These are phyloP conservation scores for Margarornis squamiger DNA, from an alignment of 2,797 vertebrate species.

Conservation along the genomic window DNA sequence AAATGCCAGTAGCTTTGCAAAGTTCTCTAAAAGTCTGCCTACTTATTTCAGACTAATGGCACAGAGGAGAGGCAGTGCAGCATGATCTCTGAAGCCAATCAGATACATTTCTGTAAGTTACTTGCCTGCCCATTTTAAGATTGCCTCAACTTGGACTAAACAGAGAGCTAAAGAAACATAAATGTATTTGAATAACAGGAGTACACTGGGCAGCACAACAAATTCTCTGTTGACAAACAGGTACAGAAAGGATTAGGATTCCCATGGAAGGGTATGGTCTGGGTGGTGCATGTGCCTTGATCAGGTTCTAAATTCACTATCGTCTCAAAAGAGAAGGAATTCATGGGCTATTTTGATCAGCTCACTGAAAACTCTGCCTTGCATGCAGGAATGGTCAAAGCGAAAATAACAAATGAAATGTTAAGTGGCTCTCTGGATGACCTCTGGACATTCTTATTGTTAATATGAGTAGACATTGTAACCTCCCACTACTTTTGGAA, in stretches of 20 bases:
- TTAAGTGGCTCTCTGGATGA: slow-evolving; percentile 41
- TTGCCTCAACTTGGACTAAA: background rate
- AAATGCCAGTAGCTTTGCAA: slow-evolving; percentile 38
- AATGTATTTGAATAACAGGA: background rate
- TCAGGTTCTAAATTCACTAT: background rate
- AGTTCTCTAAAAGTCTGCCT: background rate
- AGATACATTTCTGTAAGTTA: background rate
- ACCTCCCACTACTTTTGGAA: slow-evolving; percentile 35
- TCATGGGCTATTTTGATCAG: background rate
- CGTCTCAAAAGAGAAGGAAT: background rate
- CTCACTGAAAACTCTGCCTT: background rate
- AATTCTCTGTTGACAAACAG: background rate
- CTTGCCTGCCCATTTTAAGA: background rate
- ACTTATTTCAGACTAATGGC: background rate
- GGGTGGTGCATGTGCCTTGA: fast-evolving
- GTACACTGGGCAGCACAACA: background rate
- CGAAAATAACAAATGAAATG: slow-evolving; percentile 17
- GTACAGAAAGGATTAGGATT: background rate
- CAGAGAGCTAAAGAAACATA: background rate
- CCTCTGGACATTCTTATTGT: slow-evolving; percentile 26
- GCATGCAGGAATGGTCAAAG: background rate
- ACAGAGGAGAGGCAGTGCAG: background rate
- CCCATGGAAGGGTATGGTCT: background rate
- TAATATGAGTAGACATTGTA: background rate
- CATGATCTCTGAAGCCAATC: background rate